Conservation (phyloP, 2,797 vertebrate genomes). For the Esox lucius region DNA sequence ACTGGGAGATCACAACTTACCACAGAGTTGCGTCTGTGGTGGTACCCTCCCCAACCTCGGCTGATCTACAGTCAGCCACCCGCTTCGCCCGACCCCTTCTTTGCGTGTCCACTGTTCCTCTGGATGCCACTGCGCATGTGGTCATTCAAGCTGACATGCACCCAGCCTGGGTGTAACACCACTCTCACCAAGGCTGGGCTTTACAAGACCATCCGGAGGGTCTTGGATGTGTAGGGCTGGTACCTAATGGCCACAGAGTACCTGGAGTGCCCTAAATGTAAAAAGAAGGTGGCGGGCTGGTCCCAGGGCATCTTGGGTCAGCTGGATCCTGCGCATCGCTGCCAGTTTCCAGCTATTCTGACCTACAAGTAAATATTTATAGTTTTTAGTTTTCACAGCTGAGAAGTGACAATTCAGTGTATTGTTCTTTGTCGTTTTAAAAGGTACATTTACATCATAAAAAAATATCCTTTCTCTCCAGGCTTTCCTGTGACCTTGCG, state of each 20-base stretch:
- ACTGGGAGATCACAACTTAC: background rate
- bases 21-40: background rate
- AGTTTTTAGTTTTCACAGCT: too few relatives aligned
- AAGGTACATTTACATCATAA: too few relatives aligned
- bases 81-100: conserved; percentile 10
- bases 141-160: conserved; percentile 1
- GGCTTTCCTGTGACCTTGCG: conserved; percentile 14
- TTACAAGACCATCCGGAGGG: conserved; percentile 11
- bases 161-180: background rate
- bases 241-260: conserved; percentile 1
- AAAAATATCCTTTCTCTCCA: too few relatives aligned
- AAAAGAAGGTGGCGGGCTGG: background rate
- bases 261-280: background rate
- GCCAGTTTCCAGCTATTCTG: too few relatives aligned
- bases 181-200: background rate
- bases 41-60: conserved; percentile 5
- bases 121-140: background rate
- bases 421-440: too few relatives aligned
- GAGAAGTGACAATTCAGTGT: too few relatives aligned
- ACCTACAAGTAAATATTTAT: too few relatives aligned
- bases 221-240: background rate
- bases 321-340: too few relatives aligned
- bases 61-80: conserved; percentile 15
- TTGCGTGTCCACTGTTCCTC: background rate
- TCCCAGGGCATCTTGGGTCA: too few relatives aligned